Percentiles rank a stretch among this genome's conserved stretches.
Evolutionary conservation across 2,888 invertebrate genomes (phyloP).

Genomic region (Napeogenes sylphis): DNA sequence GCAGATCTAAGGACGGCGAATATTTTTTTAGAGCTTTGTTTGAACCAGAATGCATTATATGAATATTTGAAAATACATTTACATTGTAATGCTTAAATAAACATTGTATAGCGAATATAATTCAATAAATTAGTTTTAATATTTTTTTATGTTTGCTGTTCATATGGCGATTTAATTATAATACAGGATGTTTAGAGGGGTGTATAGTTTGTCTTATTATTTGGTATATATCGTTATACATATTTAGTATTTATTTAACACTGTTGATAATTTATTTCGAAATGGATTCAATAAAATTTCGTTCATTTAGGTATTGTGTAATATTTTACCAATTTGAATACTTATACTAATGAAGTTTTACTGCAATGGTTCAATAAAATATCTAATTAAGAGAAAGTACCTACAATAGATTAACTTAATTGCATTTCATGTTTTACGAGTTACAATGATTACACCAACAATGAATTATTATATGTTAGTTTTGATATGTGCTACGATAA

Average conservation of each 20-base stretch:
- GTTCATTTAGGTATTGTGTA: neutral
- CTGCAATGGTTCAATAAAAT: conserved; percentile 21
- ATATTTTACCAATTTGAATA: neutral
- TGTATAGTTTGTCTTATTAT: too few relatives aligned
- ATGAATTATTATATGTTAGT: conserved; percentile 37
- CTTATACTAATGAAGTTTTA: conserved; percentile 13
- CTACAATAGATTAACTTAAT: conserved; percentile 9
- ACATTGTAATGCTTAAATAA: neutral
- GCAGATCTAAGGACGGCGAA: conserved; percentile 23
- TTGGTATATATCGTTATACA: too few relatives aligned
- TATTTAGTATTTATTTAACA: too few relatives aligned
- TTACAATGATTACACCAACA: conserved; percentile 22
- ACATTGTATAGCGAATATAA: neutral
- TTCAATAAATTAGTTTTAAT: neutral
- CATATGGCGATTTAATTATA: too few relatives aligned
- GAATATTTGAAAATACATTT: conserved; percentile 16
- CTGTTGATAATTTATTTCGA: too few relatives aligned
- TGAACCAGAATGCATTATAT: conserved; percentile 23
- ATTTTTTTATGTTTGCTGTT: conserved; percentile 1
- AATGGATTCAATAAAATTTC: neutral
- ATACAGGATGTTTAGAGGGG: too few relatives aligned
- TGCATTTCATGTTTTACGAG: conserved; percentile 29
- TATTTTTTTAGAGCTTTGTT: conserved; percentile 27
- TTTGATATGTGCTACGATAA: conserved; percentile 32
- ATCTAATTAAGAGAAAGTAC: conserved; percentile 18